Conservation (phyloP, 2,797 vertebrate genomes). For the Darevskia mixta region DNA sequence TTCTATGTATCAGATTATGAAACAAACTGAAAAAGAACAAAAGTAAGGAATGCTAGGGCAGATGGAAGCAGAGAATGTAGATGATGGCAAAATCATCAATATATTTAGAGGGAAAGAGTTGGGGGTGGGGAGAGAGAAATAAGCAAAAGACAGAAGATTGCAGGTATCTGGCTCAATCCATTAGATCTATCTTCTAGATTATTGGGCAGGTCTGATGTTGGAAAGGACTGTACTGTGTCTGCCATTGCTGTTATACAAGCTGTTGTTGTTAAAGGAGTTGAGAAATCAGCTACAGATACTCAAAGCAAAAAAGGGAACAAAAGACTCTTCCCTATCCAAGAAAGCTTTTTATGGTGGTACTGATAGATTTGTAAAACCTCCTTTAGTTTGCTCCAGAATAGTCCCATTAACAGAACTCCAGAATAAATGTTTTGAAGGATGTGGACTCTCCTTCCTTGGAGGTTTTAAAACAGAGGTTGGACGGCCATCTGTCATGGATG, state of each 20-base stretch:
- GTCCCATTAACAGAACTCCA: not conserved
- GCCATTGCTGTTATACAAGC: constrained; percentile 2
- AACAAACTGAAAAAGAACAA: not conserved
- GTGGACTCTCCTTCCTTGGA: not conserved
- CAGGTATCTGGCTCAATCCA: not conserved
- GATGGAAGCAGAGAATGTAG: not conserved
- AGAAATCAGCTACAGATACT: not conserved
- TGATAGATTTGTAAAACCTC: not conserved
- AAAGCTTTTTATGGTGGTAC: not conserved
- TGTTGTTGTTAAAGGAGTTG: not conserved
- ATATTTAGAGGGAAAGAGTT: not conserved
- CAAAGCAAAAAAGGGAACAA: too few species aligned
- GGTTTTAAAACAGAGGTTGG: not conserved
- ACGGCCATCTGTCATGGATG: too few species aligned
- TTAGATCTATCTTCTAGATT: not conserved
- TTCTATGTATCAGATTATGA: constrained; percentile 41
- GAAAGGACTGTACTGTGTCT: constrained; percentile 7
- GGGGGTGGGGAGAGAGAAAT: not conserved
- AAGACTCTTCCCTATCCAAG: not conserved
- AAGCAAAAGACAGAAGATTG: not conserved
- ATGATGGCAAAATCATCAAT: not conserved
- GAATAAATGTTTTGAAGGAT: not conserved
- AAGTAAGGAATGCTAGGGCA: not conserved
- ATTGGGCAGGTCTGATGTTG: not conserved
- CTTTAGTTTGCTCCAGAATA: not conserved